Conservation (phyloP, 2,113 vertebrate species). For the Anguilla rostrata region DNA sequence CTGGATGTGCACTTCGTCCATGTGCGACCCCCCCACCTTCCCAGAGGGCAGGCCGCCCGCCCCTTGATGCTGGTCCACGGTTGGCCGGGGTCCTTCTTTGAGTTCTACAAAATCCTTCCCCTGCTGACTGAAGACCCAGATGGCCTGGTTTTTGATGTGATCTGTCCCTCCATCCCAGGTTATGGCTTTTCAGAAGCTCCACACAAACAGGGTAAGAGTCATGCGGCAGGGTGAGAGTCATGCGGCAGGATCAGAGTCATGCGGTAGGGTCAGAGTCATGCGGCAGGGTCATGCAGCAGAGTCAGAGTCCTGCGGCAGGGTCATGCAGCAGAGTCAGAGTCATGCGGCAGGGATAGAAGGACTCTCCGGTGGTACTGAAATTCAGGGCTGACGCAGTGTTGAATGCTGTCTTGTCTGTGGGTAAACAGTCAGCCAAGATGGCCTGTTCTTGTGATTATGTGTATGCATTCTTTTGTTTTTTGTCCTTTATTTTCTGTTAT, state of each 20-base stretch:
- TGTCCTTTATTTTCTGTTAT: background rate
- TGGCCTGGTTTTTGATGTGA: constrained; percentile 77
- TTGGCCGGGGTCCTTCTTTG: constrained; percentile 88
- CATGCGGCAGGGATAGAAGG: background rate
- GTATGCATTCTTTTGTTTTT: background rate
- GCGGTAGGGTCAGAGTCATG: background rate
- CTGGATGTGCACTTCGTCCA: constrained; percentile 84
- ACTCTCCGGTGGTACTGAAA: too few relatives aligned
- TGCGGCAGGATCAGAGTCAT: background rate
- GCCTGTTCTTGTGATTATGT: too few relatives aligned
- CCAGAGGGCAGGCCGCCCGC: constrained; percentile 59
- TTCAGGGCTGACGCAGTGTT: too few relatives aligned
- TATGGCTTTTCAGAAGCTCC: constrained; percentile 85
- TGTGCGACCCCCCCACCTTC: constrained; percentile 64
- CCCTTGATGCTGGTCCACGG: constrained; percentile 84
- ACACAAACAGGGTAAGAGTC: constrained; percentile 64
- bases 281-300: too few relatives aligned
- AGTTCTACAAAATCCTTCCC: constrained; percentile 86
- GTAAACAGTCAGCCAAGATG: background rate
- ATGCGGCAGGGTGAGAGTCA: background rate
- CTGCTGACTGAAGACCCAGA: constrained; percentile 70
- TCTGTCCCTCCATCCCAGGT: constrained; percentile 88
- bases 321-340: too few relatives aligned
- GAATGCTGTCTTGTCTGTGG: too few relatives aligned
- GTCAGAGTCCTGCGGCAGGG: too few relatives aligned